Evolutionary conservation across 2,113 vertebrate genomes (phyloP).

Genomic region (Salvelinus sp.): DNA sequence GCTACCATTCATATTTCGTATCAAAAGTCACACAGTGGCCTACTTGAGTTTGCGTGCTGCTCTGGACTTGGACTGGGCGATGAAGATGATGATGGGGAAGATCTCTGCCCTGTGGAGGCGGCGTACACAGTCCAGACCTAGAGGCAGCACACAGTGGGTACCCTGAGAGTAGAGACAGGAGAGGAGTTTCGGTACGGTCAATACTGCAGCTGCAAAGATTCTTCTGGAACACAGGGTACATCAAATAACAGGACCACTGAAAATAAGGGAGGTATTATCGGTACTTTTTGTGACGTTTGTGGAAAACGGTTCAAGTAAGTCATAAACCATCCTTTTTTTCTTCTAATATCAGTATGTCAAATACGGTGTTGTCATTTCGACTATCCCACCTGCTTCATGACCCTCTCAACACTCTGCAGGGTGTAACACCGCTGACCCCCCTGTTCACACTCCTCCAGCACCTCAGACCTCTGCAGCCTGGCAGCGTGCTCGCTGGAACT

Average conservation of each 20-base stretch:
- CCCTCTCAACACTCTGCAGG: slow-evolving; percentile 73
- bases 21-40: background rate
- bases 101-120: slow-evolving; percentile 77
- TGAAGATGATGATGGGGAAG: slow-evolving; percentile 83
- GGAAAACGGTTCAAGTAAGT: too few relatives aligned
- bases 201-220: too few relatives aligned
- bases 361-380: background rate
- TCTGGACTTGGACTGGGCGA: slow-evolving; percentile 71
- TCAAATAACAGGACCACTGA: too few relatives aligned
- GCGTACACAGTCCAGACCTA: slow-evolving; percentile 77
- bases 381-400: slow-evolving; percentile 78
- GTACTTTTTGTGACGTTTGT: too few relatives aligned
- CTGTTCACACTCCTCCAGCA: slow-evolving; percentile 73
- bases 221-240: too few relatives aligned
- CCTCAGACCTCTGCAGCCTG: slow-evolving; percentile 71
- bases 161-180: slow-evolving; percentile 64
- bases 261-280: too few relatives aligned
- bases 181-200: background rate
- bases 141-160: slow-evolving; percentile 79
- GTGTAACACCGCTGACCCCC: slow-evolving; percentile 68
- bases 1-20: background rate
- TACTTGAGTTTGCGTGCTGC: slow-evolving; percentile 77
- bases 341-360: too few relatives aligned
- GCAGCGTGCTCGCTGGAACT: slow-evolving; percentile 66
- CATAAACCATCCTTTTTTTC: too few relatives aligned